Percentiles rank a stretch among this genome's conserved stretches.
phyloP scores from a whole-genome alignment of 2,888 invertebrate species.

The Petrolisthes manimaculis region DNA sequence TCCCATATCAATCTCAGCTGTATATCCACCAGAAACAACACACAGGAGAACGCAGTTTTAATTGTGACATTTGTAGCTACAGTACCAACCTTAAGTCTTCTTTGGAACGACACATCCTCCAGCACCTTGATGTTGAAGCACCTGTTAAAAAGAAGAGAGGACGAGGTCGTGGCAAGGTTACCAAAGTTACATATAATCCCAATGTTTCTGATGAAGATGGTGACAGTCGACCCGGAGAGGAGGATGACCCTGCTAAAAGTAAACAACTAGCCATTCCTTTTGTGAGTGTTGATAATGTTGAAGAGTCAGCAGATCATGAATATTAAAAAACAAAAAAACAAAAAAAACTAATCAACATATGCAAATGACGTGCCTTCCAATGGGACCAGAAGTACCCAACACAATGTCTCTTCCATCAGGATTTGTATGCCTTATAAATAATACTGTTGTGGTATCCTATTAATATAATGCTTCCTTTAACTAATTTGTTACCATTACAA shows the following conservation, averaged over 20 bases:
- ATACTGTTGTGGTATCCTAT: too few relatives aligned
- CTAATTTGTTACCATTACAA: too few relatives aligned
- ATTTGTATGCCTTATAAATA: neutral
- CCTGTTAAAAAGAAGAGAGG: constrained; percentile 8
- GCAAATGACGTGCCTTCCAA: constrained; percentile 21
- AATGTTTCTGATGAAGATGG: neutral
- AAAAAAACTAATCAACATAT: neutral
- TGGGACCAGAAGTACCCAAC: constrained; percentile 20
- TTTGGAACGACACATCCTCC: constrained; percentile 57
- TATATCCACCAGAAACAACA: constrained; percentile 62
- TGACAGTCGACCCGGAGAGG: neutral
- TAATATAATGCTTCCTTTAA: too few relatives aligned
- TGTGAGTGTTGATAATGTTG: constrained; percentile 21
- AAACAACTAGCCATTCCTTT: constrained; percentile 28
- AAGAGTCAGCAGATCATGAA: neutral
- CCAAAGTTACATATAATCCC: neutral
- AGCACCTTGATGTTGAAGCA: constrained; percentile 39
- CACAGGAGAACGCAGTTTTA: constrained; percentile 62
- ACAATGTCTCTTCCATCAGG: too few relatives aligned
- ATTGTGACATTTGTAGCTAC: constrained; percentile 62
- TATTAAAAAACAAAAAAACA: neutral
- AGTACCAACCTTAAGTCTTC: constrained; percentile 58
- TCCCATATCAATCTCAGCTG: constrained; percentile 62
- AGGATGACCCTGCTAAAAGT: neutral
- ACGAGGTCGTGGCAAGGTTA: neutral